phyloP scores from a whole-genome alignment of 2,797 vertebrate genomes.

The Manis pentadactyla region DNA sequence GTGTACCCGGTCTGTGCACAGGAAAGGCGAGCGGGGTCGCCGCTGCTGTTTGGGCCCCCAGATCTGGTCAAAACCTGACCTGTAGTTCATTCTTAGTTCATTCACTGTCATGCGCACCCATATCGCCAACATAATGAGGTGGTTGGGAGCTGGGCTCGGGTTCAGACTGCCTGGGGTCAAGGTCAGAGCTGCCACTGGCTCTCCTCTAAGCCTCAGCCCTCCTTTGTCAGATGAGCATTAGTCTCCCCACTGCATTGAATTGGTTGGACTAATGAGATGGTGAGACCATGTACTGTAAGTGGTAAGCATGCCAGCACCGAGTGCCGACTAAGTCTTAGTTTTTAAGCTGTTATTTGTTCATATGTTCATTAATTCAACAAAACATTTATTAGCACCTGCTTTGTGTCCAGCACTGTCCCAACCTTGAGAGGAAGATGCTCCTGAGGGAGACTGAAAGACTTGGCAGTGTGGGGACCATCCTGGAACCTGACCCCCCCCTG shows the following conservation, averaged over 20 bases:
- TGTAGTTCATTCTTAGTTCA: background rate
- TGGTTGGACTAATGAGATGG: background rate
- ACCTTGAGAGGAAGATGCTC: background rate
- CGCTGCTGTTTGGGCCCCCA: accelerated
- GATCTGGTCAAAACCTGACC: background rate
- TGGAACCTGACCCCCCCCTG: background rate
- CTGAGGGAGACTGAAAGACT: background rate
- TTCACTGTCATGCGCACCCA: background rate
- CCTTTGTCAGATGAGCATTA: accelerated
- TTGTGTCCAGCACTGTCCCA: background rate
- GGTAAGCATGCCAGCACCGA: background rate
- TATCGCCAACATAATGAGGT: accelerated
- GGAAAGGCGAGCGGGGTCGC: accelerated
- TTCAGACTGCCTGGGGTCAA: no score
- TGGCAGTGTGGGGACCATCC: no score
- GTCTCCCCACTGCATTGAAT: accelerated
- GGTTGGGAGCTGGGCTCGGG: background rate
- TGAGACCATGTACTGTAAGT: background rate
- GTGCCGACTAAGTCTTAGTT: background rate
- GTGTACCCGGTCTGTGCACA: background rate
- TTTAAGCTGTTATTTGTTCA: background rate
- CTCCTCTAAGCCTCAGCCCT: background rate
- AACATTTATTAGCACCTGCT: background rate
- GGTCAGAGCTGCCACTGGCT: background rate
- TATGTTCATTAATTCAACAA: background rate